A percentile compares a stretch with the other conserved stretches of the same genome.
These are phyloP conservation scores for Psophia crepitans DNA, from an alignment of 2,113 vertebrate species.

Conservation along the genomic window DNA sequence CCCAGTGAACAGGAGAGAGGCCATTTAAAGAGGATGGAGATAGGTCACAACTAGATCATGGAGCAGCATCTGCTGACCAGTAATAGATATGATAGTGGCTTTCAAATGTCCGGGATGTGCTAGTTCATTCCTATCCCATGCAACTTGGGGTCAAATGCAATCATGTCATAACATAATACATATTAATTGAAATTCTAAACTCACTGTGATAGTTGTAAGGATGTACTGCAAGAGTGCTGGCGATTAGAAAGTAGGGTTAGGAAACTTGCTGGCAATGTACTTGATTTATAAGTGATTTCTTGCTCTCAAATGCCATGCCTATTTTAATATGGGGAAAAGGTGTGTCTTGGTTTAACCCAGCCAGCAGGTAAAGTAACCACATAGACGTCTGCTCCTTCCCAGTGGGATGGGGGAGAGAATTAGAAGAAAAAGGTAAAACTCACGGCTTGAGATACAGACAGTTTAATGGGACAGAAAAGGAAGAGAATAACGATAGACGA, in stretches of 20 bases:
- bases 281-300: not conserved
- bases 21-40: not conserved
- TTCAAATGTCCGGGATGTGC: not conserved
- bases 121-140: not conserved
- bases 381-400: too few species aligned
- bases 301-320: not conserved
- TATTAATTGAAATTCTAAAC: not conserved
- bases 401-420: too few species aligned
- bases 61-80: not conserved
- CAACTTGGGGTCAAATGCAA: not conserved
- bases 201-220: not conserved
- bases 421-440: too few species aligned
- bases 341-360: too few species aligned
- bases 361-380: too few species aligned
- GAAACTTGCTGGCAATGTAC: not conserved
- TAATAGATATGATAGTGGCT: not conserved
- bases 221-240: not conserved
- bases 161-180: rapidly evolving
- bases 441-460: too few species aligned
- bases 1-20: not conserved
- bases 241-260: not conserved
- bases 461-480: too few species aligned
- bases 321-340: not conserved
- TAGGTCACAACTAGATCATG: rapidly evolving
- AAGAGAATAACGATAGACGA: too few species aligned